Base-by-base conservation (phyloP, 2,113 vertebrate genomes). In the Terrapene triunguis region DNA sequence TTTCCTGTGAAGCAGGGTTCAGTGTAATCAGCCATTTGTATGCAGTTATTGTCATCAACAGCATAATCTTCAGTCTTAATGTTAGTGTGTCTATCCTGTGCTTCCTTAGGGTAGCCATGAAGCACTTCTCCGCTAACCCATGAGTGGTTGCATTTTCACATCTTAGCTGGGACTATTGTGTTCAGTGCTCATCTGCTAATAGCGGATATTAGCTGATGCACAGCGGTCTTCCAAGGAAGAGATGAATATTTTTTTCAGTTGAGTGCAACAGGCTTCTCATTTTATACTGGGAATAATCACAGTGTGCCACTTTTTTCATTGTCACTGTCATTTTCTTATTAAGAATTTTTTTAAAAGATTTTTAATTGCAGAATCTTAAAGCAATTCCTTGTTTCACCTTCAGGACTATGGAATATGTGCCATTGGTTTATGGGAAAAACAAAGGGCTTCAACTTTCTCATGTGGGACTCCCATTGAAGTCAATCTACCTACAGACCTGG, bases 311-410 rank as follows among this genome's bases (percentile, higher is more conserved):
- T 93, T 81, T 95, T 91, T 94, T 94, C 91, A 54, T 93, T 95
- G 95, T 94, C 88, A 54, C 92, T 93, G 95, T 91, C 74, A 74
- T 94, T 96, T 89, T 87, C 95, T 72, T 94, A 93, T 51, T 38
- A 84, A 96, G 93, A 92, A 10, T 38, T 38, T 80, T 80, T 86
- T 62, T 35, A 87, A 86, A 86, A 91, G 59, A 50, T 79, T 95
- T 94, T 93, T 25, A 95, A 87, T 93, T 89, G 93, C 94, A 87
- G 97, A 96, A 94, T 95, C 92, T 95, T 97, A 96, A 97, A 97
- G 94, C 13, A 42, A 89, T 97, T 96, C 92, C 95, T 95, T 96
- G 91, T 94, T 96, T 95, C 94, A 80, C 95, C 94, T 95, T 93
- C 92, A 93, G 91, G 91, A 94, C 95, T 94, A 92, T 96, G 95